These are phyloP conservation scores for Heliconius himera DNA, from an alignment of 1,140 invertebrate genomes.

Conservation along the genomic window DNA sequence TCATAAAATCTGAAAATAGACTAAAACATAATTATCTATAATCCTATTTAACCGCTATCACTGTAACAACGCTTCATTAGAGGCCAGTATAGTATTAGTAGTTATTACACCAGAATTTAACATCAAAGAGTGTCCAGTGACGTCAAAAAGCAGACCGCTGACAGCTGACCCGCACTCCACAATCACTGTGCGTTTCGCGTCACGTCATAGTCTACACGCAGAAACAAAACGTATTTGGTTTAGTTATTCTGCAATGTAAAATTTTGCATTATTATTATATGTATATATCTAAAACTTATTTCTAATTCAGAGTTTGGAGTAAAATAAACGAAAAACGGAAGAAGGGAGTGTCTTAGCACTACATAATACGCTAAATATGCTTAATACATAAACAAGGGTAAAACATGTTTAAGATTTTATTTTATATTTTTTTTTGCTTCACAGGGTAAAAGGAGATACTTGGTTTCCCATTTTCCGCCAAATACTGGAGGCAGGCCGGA, in stretches of 20 bases:
- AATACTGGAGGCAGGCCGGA: no score
- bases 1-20: neutral
- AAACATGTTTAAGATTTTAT: no score
- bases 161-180: constrained; percentile 39
- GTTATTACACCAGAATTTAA: constrained; percentile 63
- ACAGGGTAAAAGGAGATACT: no score
- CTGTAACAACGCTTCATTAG: constrained; percentile 9
- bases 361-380: no score
- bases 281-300: no score
- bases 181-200: constrained; percentile 41
- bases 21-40: neutral
- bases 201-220: constrained; percentile 38
- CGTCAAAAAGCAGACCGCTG: constrained; percentile 47
- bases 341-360: no score
- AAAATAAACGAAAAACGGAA: no score
- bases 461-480: no score
- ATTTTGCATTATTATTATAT: neutral
- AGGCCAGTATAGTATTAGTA: constrained; percentile 51
- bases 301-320: no score
- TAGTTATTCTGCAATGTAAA: constrained; percentile 1
- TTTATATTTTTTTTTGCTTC: no score
- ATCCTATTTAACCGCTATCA: constrained; percentile 6
- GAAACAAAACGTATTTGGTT: constrained; percentile 26
- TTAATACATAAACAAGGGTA: no score
- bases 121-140: constrained; percentile 51